phyloP scores from a whole-genome alignment of 2,797 vertebrate genomes.

The Pangasius larnaudii region DNA sequence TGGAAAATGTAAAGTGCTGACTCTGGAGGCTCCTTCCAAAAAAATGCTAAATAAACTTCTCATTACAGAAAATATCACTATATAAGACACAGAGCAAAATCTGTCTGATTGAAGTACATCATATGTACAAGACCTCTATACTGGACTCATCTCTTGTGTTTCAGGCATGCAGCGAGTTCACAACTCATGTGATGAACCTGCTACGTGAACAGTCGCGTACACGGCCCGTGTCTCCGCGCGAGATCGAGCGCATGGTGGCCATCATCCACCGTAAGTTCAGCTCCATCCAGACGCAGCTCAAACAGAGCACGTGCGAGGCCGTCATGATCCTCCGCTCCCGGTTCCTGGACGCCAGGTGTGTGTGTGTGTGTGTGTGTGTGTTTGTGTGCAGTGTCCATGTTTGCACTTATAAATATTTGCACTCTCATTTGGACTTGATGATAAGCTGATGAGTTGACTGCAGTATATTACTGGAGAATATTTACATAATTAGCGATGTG shows the following conservation, averaged over 20 bases:
- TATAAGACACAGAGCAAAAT: background rate
- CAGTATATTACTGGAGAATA: background rate
- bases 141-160: background rate
- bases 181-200: constrained; percentile 93
- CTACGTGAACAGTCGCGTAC: constrained; percentile 91
- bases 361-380: background rate
- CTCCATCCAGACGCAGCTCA: constrained; percentile 93
- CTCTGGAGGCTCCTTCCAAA: background rate
- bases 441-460: background rate
- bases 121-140: background rate
- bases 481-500: background rate
- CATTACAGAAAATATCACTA: background rate
- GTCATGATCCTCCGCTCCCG: constrained; percentile 93
- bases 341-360: constrained; percentile 85
- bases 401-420: constrained; percentile 27
- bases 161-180: constrained; percentile 92
- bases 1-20: background rate
- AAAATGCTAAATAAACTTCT: background rate
- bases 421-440: background rate
- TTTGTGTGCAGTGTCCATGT: background rate
- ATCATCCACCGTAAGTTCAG: constrained; percentile 96
- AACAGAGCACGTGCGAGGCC: constrained; percentile 92
- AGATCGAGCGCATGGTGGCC: constrained; percentile 93
- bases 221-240: constrained; percentile 86
- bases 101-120: background rate